Base-by-base conservation (phyloP, 37 sponge, comb jelly and placozoan genomes). In the Spongia lamella region DNA sequence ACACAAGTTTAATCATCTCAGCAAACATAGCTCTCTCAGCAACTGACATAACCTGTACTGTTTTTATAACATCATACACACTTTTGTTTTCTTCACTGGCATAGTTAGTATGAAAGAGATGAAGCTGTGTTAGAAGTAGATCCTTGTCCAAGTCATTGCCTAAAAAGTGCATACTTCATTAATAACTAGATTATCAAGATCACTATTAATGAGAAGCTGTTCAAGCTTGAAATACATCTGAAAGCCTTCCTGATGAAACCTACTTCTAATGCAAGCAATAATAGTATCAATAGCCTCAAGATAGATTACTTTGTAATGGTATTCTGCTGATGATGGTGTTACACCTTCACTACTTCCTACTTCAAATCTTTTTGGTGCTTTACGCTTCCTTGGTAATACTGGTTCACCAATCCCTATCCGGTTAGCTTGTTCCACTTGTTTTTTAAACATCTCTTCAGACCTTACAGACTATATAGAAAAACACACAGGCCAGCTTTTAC, bases 221-320 rank as follows among this genome's bases (percentile, higher is more conserved):
- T 74, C 75, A 25, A 74, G 17, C 75, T 74, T 61, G 29, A 47
- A 47, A 29, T 74, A 74, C 62, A 59, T 37, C 36, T 59, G 61
- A 30, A 61, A 74, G 33, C 75, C 75, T 59, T 74, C 62, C 22
- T 74, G 73, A 11, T 31, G 50, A 59, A 74, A 74, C 26, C 75
- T 56, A 38, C 61, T 63, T 21, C 11, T 17, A 59, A 74, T 72
- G 36, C 73, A 72, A n/a, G 17, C 35, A 47, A 14, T 72, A 35
- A 72, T 40, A 35, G 73, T 72, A 38, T 72, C 73, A 17, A 54
- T 40, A 9, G 36, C 56, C 34, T 72, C 57, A 21, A 55, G 56
- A 29, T 72, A 72, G 36, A 54, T 72, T 27, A 16, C 27, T 27
- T 24, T 52, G 33, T 72, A 72, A 38, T 72, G 73, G 57, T 72